A percentile compares a stretch with the other conserved stretches of the same genome.
Conservation (phyloP, 2,888 invertebrate genomes). For the Sarcophaga caerulescens region DNA sequence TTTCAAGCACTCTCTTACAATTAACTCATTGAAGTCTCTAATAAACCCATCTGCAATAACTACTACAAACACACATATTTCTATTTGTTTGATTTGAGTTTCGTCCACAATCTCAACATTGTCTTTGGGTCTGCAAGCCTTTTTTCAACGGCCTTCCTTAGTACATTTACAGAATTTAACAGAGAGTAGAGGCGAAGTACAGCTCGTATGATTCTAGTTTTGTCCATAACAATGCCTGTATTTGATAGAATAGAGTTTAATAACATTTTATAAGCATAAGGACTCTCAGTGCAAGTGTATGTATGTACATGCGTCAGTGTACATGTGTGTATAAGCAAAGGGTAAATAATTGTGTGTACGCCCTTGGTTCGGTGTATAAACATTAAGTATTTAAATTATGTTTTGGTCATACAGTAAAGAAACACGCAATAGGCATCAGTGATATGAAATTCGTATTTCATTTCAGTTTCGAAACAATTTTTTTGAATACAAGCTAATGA, state of each 20-base stretch:
- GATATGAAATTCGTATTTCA: no score
- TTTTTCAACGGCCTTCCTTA: not conserved
- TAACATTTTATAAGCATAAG: slow-evolving; percentile 46
- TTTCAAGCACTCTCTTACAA: not conserved
- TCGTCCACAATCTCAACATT: slow-evolving; percentile 34
- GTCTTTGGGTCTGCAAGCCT: slow-evolving; percentile 8
- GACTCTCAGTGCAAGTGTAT: not conserved
- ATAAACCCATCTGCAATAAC: slow-evolving; percentile 60
- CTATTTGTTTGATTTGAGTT: slow-evolving; percentile 59
- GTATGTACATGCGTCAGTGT: not conserved
- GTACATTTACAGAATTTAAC: not conserved
- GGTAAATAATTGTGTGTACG: slow-evolving; percentile 14
- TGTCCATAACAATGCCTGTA: slow-evolving; percentile 39
- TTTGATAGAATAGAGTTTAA: slow-evolving; percentile 59
- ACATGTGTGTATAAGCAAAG: not conserved
- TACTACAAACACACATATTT: slow-evolving; percentile 30
- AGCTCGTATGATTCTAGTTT: not conserved
- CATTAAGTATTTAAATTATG: slow-evolving; percentile 76
- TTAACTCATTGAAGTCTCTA: slow-evolving; percentile 32
- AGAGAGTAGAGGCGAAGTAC: not conserved
- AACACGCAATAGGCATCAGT: not conserved
- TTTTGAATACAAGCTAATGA: no score
- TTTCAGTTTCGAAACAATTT: no score
- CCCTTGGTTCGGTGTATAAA: slow-evolving; percentile 26
- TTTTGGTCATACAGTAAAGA: slow-evolving; percentile 70